Conservation (phyloP, 1,140 invertebrate species). For the Drosophila albomicans region DNA sequence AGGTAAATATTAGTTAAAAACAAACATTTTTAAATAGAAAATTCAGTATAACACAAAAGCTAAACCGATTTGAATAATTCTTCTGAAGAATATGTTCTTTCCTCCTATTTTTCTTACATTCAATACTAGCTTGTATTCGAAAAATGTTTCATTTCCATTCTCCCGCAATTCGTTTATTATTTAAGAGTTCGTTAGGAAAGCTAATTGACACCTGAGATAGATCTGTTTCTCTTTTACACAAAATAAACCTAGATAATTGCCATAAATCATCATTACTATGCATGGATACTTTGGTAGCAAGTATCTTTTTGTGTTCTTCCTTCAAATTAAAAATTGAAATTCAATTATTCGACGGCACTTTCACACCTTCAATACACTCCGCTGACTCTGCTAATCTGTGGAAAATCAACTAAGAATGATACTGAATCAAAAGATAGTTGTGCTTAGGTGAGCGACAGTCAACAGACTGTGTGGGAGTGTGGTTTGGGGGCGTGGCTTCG, state of each 20-base stretch:
- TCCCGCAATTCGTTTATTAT: too few relatives aligned
- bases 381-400: constrained; percentile 35
- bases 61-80: too few relatives aligned
- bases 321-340: constrained; percentile 54
- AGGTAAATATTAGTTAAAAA: too few relatives aligned
- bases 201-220: neutral
- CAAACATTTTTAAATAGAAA: too few relatives aligned
- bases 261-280: neutral
- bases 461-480: neutral
- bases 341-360: constrained; percentile 42
- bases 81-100: too few relatives aligned
- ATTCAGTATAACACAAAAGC: too few relatives aligned
- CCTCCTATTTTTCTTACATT: too few relatives aligned
- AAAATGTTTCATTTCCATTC: too few relatives aligned
- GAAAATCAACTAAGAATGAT: constrained; percentile 12
- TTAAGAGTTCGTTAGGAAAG: neutral
- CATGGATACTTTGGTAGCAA: neutral
- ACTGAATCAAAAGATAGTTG: constrained; percentile 15
- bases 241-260: neutral
- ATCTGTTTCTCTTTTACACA: neutral
- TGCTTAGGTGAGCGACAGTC: neutral
- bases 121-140: too few relatives aligned
- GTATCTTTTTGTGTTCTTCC: neutral
- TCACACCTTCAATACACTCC: constrained; percentile 5
- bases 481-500: constrained; percentile 32